These are phyloP conservation scores for Cryptocheilus praepositus DNA, from an alignment of 2,888 invertebrate species.

Conservation along the genomic window DNA sequence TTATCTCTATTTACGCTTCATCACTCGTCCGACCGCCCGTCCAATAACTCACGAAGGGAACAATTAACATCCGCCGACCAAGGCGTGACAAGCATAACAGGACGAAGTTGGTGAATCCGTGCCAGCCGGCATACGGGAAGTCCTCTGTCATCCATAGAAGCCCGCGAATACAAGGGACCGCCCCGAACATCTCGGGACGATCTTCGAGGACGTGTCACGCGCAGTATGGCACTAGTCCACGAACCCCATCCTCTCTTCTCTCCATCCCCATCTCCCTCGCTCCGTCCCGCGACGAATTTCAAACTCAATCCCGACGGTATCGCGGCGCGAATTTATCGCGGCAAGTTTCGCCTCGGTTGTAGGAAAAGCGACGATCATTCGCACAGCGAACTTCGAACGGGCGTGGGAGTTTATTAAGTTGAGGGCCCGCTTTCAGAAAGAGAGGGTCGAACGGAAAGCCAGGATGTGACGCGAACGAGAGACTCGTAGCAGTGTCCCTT, in stretches of 20 bases:
- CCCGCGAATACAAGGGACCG: too few species aligned
- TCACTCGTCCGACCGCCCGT: too few species aligned
- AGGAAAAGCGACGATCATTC: slow-evolving; percentile 16
- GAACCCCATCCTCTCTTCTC: neutral
- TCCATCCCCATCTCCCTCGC: neutral
- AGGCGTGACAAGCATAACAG: too few species aligned
- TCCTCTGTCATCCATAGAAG: too few species aligned
- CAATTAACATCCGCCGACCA: too few species aligned
- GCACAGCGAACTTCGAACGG: neutral
- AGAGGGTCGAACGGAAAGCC: slow-evolving; percentile 2
- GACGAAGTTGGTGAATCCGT: too few species aligned
- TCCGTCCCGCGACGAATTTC: neutral
- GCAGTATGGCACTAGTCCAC: too few species aligned
- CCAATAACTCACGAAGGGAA: too few species aligned
- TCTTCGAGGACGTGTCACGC: slow-evolving; percentile 9
- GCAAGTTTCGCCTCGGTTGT: slow-evolving; percentile 33
- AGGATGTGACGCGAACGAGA: neutral
- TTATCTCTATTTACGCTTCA: too few species aligned
- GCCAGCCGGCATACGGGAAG: too few species aligned
- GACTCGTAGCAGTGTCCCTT: neutral
- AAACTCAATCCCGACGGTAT: slow-evolving; percentile 37
- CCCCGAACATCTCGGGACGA: too few species aligned
- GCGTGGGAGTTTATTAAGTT: slow-evolving; percentile 40
- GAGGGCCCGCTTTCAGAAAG: slow-evolving; percentile 16
- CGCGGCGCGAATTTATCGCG: slow-evolving; percentile 37